Evolutionary conservation across 2,113 vertebrate species (phyloP).

Genomic region (Herpetotheres cachinnans): DNA sequence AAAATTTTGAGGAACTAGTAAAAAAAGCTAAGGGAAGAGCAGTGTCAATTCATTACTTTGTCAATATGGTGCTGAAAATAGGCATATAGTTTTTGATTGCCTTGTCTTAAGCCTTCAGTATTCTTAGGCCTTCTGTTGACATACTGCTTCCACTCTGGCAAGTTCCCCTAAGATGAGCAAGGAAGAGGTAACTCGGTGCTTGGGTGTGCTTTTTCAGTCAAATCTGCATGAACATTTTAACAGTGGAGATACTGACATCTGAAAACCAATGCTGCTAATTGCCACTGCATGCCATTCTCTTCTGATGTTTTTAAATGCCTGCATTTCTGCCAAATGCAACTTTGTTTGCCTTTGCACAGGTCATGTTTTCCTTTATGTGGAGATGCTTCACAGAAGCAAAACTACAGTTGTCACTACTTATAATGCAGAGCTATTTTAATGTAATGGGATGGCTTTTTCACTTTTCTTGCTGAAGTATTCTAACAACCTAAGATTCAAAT

Average conservation of each 20-base stretch:
- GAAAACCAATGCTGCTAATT: not conserved
- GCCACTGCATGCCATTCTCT: not conserved
- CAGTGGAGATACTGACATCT: not conserved
- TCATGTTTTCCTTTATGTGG: not conserved
- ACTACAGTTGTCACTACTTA: not conserved
- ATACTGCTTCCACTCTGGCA: not conserved
- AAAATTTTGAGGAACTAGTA: not conserved
- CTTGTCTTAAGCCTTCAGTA: not conserved
- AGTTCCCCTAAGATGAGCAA: not conserved
- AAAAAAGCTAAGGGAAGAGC: not conserved
- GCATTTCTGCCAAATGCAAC: not conserved
- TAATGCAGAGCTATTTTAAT: not conserved
- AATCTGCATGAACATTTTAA: fast-evolving
- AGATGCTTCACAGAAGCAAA: not conserved
- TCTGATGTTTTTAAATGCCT: not conserved
- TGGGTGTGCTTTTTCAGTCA: not conserved
- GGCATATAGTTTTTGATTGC: not conserved
- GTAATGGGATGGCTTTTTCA: not conserved
- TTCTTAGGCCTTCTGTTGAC: not conserved
- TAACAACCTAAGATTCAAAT: not conserved
- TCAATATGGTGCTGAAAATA: not conserved
- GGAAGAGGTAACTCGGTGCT: not conserved
- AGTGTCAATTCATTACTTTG: not conserved
- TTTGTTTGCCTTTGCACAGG: not conserved
- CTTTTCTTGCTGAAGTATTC: not conserved